Evolutionary conservation across 1,140 invertebrate species (phyloP), one percentile per base, ranked within the genome.

Genomic region (Drosophila nikananu): DNA sequence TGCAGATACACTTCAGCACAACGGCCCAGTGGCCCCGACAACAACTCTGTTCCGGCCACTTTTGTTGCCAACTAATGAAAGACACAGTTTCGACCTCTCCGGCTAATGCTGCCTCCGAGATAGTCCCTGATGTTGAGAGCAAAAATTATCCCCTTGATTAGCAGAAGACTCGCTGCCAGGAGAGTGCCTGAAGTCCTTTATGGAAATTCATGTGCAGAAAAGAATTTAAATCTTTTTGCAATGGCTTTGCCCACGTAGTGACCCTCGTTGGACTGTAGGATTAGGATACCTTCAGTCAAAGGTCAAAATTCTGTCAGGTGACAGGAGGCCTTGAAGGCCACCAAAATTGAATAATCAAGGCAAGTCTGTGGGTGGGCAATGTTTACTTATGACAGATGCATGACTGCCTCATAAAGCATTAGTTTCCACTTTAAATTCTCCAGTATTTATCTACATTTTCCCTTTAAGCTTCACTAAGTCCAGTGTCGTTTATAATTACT

Each of bases 31-130:
- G 54, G 41, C 64, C 42, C 42, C 30, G 65, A 27, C 32, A 25
- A 8, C 44, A 68, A 65, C 61, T 21, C 61, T 21, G 32, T 39
- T 51, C n/a, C 44, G 46, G 21, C 44, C 21, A 68, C 13, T 49
- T 66, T 15, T 23, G 57, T 15, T 49, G 23, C 25, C 54, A 42
- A 27, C 54, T 30, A 73, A 73, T 74, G 54, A 61, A 61, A 35
- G 55, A 35, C 46, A 55, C 46, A 23, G 49, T 37, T 68, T 23
- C 32, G 21, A 54, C 10, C 37, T 13, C 3, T 30, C 51, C n/a
- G 5, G 19, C 13, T 35, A 13, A 27, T 27, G 23, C 48, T 23
- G 32, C 52, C 32, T 21, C 19, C 8, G 52, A 35, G 52, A 23
- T 19, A 5, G 32, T 3, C 19, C 23, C 0, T 12, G 12, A 52